Conservation (phyloP, 2,113 vertebrate genomes). For the Tinamus guttatus region DNA sequence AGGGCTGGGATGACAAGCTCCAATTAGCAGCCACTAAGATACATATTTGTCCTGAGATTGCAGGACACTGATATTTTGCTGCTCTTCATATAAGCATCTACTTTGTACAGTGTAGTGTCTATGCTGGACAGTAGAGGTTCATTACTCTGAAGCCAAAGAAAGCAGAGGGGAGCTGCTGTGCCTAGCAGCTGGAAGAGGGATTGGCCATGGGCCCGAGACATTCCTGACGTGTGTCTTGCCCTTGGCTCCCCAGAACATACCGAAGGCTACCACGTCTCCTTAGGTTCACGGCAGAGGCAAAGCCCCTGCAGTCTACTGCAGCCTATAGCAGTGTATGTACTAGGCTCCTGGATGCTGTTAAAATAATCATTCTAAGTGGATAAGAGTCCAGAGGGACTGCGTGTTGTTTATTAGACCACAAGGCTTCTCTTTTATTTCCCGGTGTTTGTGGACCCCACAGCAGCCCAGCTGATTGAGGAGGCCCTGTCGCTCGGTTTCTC, state of each 20-base stretch:
- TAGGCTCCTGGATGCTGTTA: conserved; percentile 15
- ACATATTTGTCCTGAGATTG: background rate
- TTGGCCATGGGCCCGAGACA: conserved; percentile 8
- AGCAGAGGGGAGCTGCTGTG: background rate
- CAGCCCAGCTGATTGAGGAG: background rate
- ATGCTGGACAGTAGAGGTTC: background rate
- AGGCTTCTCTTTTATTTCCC: conserved; percentile 16
- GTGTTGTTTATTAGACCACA: background rate
- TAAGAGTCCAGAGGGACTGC: background rate
- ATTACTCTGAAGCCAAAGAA: background rate
- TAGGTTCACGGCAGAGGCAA: background rate
- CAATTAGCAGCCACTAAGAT: background rate
- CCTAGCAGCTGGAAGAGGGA: background rate
- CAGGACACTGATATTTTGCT: background rate
- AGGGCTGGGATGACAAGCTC: conserved; percentile 1
- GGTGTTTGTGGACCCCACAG: background rate
- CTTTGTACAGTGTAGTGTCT: background rate
- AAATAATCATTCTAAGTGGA: conserved; percentile 13
- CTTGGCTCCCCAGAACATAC: conserved; percentile 1
- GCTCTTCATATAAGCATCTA: background rate
- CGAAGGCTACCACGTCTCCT: background rate
- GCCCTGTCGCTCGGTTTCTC: background rate
- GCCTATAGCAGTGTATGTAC: background rate
- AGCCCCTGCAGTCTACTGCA: background rate
- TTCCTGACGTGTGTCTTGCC: background rate